Base-by-base conservation (phyloP, 2,888 invertebrate genomes). In the Acanthopleura granulata region DNA sequence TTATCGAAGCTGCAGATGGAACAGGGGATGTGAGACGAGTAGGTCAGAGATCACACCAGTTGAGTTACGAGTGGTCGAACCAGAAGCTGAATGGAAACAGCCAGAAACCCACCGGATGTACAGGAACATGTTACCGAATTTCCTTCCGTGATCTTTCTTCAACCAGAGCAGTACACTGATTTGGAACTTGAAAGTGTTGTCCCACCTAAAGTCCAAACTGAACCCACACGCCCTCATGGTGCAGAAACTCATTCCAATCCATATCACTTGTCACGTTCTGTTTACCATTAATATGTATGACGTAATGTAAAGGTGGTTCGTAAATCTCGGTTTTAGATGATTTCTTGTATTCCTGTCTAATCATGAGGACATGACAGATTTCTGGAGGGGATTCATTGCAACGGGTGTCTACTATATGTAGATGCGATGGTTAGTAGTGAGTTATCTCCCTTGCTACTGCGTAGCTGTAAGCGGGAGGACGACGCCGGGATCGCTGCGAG, bases 1-100 rank as follows among this genome's bases (percentile, higher is more conserved):
- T 40, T 71, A 25, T 71, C 25, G 40, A 71, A 71, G 16, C 49
- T 18, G 49, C 49, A 49, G 71, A 71, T 71, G 49, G 25, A 29
- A 49, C 40, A 49, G 71, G 71, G 6, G 66, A 27, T 16, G 22
- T 66, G 4, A 22, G 29, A 6, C 18, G 27, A 66, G 22, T 25
- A 22, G 66, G 29, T 22, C 66, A 27, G 9, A 66, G 25, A 66
- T 66, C 6, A 66, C 66, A n/a, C 62, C 62, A n/a, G 62, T 22
- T 51, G 51, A 51, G 51, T 15, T 51, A 51, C 51, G 51, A 51
- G 14, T 18, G 51, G 51, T 51, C 14, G 18, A 51, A 51, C 51
- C 51, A n/a, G n/a, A n/a, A n/a, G n/a, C n/a, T n/a, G n/a, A n/a
- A n/a, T n/a, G n/a, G n/a, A n/a, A n/a, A n/a, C n/a, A n/a, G n/a